These are phyloP conservation scores for Cichladusa arquata DNA, from an alignment of 2,113 vertebrate species.

Conservation along the genomic window DNA sequence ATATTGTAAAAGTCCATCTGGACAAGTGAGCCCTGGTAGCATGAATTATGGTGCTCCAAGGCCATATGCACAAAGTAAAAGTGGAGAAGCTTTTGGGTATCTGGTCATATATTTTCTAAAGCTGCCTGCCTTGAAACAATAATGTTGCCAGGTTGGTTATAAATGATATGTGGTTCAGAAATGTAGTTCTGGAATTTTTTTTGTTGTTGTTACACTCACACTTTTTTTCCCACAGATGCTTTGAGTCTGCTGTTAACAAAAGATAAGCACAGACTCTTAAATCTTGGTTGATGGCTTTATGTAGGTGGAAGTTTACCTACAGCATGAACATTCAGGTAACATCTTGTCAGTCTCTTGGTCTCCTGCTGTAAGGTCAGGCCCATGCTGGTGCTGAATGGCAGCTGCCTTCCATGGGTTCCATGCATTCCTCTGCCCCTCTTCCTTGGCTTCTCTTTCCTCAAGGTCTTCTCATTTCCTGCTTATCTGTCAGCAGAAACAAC, in stretches of 20 bases:
- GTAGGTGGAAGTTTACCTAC: not conserved
- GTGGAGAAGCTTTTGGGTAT: constrained; percentile 19
- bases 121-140: not conserved
- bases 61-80: constrained; percentile 42
- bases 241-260: not conserved
- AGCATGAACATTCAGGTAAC: not conserved
- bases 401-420: not conserved
- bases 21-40: constrained; percentile 30
- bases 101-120: constrained; percentile 32
- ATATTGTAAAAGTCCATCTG: constrained; percentile 57
- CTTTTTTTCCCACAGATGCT: not conserved
- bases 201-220: not conserved
- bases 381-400: not conserved
- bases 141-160: constrained; percentile 35
- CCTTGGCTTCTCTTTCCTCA: not conserved
- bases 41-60: constrained; percentile 23
- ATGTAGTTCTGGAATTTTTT: not conserved
- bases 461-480: not conserved
- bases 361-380: not conserved
- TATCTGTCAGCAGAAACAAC: not conserved
- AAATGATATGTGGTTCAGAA: not conserved
- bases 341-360: not conserved
- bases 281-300: not conserved
- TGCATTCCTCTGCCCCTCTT: not conserved
- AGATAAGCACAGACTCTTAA: not conserved